Conservation (phyloP, 2,797 vertebrate species). For the Coracias cyanogaster region DNA sequence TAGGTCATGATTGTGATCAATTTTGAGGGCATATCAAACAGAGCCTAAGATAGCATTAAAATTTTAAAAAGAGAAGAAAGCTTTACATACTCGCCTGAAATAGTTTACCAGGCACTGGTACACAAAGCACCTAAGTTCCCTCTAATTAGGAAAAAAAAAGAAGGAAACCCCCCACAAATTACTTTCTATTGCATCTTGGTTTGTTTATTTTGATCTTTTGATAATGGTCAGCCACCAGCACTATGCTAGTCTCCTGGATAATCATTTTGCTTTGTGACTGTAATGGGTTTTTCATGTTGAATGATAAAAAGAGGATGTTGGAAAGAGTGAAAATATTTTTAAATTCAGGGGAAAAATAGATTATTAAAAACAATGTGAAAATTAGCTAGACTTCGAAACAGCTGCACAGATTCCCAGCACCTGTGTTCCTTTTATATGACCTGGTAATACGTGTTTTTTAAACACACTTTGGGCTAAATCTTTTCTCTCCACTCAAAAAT, state of each 20-base stretch:
- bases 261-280: background rate
- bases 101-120: background rate
- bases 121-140: background rate
- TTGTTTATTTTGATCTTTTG: background rate
- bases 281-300: background rate
- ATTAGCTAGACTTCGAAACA: background rate
- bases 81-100: background rate
- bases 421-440: background rate
- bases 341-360: fast-evolving
- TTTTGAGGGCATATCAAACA: background rate
- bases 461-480: background rate
- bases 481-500: conserved; percentile 2
- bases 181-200: background rate
- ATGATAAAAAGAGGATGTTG: background rate
- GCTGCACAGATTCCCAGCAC: background rate
- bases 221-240: background rate
- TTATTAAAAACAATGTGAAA: background rate
- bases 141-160: background rate
- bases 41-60: background rate
- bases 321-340: background rate
- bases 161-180: background rate
- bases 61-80: background rate
- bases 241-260: background rate
- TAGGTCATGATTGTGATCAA: background rate
- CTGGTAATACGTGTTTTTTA: background rate